Percentiles rank a stretch among this genome's conserved stretches.
phyloP scores from a whole-genome alignment of 1,140 invertebrate species.

The Cotesia chilonis region DNA sequence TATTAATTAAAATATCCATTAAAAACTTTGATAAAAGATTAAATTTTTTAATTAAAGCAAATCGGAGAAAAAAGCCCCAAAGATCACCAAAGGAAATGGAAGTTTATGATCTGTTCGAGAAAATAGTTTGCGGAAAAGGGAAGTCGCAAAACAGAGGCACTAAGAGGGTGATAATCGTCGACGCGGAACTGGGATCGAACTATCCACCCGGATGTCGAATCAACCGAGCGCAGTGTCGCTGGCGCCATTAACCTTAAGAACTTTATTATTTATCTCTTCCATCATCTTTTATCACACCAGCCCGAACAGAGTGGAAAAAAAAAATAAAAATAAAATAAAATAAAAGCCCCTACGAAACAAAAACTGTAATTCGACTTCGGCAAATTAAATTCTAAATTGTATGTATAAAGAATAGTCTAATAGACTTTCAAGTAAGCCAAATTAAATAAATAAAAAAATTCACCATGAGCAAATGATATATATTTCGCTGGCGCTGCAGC shows the following conservation, averaged over 20 bases:
- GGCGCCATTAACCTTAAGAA: conserved; percentile 27
- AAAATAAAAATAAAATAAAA: too few species aligned
- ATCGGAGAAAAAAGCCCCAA: background rate
- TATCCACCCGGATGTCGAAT: conserved; percentile 39
- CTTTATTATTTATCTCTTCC: conserved; percentile 2
- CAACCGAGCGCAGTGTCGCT: conserved; percentile 30
- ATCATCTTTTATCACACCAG: background rate
- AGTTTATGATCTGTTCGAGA: conserved; percentile 28
- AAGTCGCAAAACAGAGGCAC: conserved; percentile 24
- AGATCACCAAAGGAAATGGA: conserved; percentile 4
- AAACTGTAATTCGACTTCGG: too few species aligned
- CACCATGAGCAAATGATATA: conserved; percentile 5
- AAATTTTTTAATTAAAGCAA: too few species aligned
- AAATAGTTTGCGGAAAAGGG: conserved; percentile 28
- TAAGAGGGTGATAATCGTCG: conserved; percentile 30
- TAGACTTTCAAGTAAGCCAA: too few species aligned
- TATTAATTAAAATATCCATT: too few species aligned
- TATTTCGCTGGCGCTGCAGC: conserved; percentile 15
- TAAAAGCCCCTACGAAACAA: too few species aligned
- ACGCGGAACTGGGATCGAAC: conserved; percentile 39
- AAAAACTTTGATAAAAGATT: too few species aligned
- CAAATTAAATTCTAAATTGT: too few species aligned
- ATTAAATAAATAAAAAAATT: background rate
- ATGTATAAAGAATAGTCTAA: too few species aligned
- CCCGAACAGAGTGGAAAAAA: too few species aligned